A percentile compares a stretch with the other conserved stretches of the same genome.
Evolutionary conservation across 2,113 vertebrate species (phyloP).

Genomic region (Cavia aperea): DNA sequence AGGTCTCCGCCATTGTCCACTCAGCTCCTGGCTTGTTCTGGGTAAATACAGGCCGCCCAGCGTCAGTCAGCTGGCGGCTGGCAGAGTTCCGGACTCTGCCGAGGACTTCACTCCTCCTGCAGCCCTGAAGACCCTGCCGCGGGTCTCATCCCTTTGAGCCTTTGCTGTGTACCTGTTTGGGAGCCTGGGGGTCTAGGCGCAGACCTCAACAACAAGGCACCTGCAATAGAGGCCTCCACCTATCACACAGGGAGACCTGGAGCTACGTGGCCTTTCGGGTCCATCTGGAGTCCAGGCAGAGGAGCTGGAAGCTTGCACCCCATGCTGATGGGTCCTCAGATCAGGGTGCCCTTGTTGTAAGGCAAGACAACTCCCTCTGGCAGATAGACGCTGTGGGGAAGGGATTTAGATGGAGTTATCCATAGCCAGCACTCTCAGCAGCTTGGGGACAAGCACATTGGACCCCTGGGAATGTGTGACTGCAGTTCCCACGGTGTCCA

Average conservation of each 20-base stretch:
- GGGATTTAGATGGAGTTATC: neutral
- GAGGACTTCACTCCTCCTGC: no score
- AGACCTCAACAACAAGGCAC: neutral
- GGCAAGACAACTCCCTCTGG: neutral
- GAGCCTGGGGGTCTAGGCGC: no score
- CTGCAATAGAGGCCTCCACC: neutral
- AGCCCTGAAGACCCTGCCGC: no score
- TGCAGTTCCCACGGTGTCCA: no score
- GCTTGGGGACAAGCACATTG: neutral
- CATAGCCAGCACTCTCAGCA: neutral
- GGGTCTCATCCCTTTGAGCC: no score
- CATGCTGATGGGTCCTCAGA: no score
- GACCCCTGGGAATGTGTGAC: neutral
- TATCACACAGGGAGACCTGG: neutral
- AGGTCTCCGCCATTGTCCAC: no score
- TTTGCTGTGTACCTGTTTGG: no score
- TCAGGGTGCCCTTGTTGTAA: neutral
- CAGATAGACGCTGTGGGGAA: neutral
- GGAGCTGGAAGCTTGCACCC: neutral
- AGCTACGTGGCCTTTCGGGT: neutral
- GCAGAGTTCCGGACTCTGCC: no score
- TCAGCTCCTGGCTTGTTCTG: no score
- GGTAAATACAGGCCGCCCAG: no score
- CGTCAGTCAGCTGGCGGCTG: no score
- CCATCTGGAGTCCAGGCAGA: neutral